Evolutionary conservation across 1,140 invertebrate species (phyloP).

Genomic region (Melipona quadrifasciata): DNA sequence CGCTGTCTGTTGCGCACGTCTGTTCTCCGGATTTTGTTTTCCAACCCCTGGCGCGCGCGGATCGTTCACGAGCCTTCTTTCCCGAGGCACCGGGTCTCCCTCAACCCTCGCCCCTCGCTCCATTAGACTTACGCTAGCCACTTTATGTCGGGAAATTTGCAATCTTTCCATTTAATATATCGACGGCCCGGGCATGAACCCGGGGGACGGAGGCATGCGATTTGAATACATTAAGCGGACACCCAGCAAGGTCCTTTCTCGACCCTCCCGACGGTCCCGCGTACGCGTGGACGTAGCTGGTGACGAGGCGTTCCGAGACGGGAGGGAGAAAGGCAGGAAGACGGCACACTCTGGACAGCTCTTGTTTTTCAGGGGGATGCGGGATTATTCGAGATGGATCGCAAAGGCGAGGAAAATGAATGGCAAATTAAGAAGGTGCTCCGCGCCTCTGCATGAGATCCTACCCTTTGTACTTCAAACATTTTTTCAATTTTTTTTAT

Average conservation of each 20-base stretch:
- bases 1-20: constrained; percentile 56
- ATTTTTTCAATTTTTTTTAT: too few relatives aligned
- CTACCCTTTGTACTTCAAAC: too few relatives aligned
- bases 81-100: constrained; percentile 61
- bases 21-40: constrained; percentile 13
- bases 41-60: constrained; percentile 47
- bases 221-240: constrained; percentile 79
- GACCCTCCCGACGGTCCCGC: constrained; percentile 23
- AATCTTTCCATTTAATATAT: constrained; percentile 83
- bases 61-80: constrained; percentile 80
- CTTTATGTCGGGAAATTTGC: constrained; percentile 82
- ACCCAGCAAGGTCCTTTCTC: constrained; percentile 47
- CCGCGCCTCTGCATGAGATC: neutral
- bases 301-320: neutral
- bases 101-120: constrained; percentile 63
- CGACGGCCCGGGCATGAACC: constrained; percentile 65
- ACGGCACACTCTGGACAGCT: neutral
- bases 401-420: constrained; percentile 66
- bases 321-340: neutral
- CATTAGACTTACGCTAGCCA: constrained; percentile 80
- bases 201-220: constrained; percentile 69
- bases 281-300: neutral
- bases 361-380: neutral
- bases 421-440: constrained; percentile 35
- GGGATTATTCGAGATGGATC: neutral